Evolutionary conservation across 2,888 invertebrate genomes (phyloP).

Genomic region (Drosophila conformis): DNA sequence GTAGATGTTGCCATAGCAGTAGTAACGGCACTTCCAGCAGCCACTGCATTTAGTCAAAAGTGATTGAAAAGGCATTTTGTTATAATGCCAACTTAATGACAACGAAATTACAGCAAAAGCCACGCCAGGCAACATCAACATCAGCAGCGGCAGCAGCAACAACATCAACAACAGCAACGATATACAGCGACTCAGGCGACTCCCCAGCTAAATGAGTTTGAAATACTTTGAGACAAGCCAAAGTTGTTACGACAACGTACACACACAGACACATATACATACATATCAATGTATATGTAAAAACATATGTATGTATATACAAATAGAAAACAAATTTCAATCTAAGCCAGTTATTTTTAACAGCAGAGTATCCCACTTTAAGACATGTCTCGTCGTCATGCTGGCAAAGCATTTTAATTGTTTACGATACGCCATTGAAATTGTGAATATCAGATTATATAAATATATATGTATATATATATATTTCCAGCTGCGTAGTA

Average conservation of each 20-base stretch:
- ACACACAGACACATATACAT: constrained; percentile 9
- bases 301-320: constrained; percentile 16
- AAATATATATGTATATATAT: too few species aligned
- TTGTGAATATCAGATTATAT: not conserved
- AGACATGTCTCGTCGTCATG: constrained; percentile 34
- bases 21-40: constrained; percentile 5
- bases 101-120: constrained; percentile 77
- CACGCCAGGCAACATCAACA: constrained; percentile 49
- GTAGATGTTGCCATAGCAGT: not conserved
- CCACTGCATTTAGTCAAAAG: constrained; percentile 79
- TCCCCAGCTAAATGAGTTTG: constrained; percentile 67
- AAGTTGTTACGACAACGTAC: constrained; percentile 56
- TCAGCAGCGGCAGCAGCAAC: constrained; percentile 10
- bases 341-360: constrained; percentile 36
- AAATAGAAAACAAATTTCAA: constrained; percentile 44
- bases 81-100: constrained; percentile 82
- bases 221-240: constrained; percentile 68
- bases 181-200: constrained; percentile 21
- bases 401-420: constrained; percentile 60
- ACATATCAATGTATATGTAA: not conserved
- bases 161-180: constrained; percentile 10
- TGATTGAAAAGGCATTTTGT: constrained; percentile 82
- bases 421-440: constrained; percentile 30
- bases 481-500: not conserved
- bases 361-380: constrained; percentile 12